phyloP scores from a whole-genome alignment of 2,797 vertebrate species.

The Argyrosomus regius region DNA sequence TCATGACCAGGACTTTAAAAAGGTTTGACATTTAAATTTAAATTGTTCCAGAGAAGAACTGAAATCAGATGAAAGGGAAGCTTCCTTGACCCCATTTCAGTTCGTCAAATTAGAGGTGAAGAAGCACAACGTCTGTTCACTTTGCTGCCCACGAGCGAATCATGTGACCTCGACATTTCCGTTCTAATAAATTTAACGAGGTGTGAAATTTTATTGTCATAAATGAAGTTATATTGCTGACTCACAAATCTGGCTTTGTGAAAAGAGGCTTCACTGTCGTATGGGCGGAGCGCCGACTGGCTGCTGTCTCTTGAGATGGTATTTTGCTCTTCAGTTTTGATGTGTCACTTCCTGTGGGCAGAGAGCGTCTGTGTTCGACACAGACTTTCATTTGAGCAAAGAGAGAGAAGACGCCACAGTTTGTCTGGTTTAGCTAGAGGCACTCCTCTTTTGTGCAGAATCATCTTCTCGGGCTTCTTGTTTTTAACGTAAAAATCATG shows the following conservation, averaged over 20 bases:
- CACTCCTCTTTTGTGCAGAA: not conserved
- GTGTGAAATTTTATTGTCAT: not conserved
- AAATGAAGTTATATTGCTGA: slow-evolving; percentile 9
- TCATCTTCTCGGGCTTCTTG: too few relatives aligned
- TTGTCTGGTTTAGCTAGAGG: not conserved
- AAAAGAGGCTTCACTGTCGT: not conserved
- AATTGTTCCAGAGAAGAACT: not conserved
- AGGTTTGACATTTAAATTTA: not conserved
- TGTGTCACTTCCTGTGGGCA: slow-evolving; percentile 37
- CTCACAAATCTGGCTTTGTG: slow-evolving; percentile 20
- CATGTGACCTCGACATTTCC: not conserved
- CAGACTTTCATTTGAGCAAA: not conserved
- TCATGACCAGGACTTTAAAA: not conserved
- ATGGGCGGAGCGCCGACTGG: not conserved
- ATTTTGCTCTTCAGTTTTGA: slow-evolving; percentile 18
- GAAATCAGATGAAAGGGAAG: not conserved
- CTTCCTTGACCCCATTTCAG: not conserved
- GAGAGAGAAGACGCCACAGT: not conserved
- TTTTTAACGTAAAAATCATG: not conserved
- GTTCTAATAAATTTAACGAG: not conserved
- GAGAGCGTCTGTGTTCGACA: slow-evolving; percentile 3
- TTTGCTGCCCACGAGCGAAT: not conserved
- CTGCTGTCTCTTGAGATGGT: slow-evolving; percentile 3
- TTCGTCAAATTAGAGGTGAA: not conserved
- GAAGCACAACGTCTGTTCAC: not conserved